Conservation (phyloP, 2,113 vertebrate species). For the Oncorhynchus nerka region DNA sequence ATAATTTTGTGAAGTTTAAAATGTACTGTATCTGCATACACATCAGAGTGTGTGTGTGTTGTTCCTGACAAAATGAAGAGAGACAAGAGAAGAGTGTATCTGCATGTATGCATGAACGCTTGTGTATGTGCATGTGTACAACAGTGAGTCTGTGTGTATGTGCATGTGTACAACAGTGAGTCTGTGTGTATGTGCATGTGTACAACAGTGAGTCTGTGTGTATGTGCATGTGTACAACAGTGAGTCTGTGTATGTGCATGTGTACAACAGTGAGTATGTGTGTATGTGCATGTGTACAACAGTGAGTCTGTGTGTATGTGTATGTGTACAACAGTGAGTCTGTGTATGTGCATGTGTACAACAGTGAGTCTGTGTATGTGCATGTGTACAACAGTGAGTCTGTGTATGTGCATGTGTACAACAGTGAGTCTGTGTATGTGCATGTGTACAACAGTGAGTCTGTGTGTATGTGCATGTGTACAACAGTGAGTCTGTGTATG, state of each 20-base stretch:
- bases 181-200: not conserved
- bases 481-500: not conserved
- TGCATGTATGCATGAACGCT: slow-evolving; percentile 6
- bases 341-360: no score
- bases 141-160: not conserved
- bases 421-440: not conserved
- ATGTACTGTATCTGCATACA: no score
- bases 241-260: not conserved
- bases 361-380: not conserved
- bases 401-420: no score
- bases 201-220: not conserved
- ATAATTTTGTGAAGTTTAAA: no score
- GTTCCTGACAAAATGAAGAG: not conserved
- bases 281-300: no score
- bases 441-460: not conserved
- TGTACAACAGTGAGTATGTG: not conserved
- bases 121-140: no score
- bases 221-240: not conserved
- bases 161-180: not conserved
- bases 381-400: not conserved
- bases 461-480: no score
- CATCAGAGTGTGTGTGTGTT: not conserved
- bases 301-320: not conserved
- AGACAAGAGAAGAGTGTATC: slow-evolving; percentile 26
- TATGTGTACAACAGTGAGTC: not conserved